phyloP scores from a whole-genome alignment of 2,113 vertebrate species.

The Ctenomys sociabilis region DNA sequence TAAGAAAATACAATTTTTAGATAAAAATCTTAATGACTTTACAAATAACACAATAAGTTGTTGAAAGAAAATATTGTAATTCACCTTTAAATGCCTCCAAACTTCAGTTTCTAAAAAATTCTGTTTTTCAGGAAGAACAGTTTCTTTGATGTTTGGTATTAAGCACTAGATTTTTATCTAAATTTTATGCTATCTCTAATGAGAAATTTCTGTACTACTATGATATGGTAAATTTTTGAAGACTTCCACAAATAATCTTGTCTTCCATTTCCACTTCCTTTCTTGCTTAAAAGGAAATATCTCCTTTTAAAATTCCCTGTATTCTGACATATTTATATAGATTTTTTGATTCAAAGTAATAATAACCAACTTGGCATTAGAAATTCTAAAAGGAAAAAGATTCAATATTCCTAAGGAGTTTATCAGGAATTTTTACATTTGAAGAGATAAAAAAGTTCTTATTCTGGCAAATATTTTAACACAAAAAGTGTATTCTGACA shows the following conservation, averaged over 20 bases:
- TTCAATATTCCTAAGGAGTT: background rate
- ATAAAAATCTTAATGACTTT: constrained; percentile 23
- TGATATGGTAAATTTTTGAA: background rate
- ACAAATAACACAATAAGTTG: background rate
- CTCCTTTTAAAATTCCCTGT: background rate
- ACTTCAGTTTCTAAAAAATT: background rate
- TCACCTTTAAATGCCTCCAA: constrained; percentile 17
- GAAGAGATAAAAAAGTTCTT: background rate
- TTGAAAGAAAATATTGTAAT: background rate
- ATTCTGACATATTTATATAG: background rate
- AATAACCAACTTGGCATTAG: background rate
- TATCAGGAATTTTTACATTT: background rate
- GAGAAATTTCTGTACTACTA: background rate
- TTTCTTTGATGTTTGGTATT: background rate
- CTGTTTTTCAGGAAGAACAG: background rate
- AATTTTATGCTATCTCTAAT: background rate
- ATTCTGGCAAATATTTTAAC: background rate
- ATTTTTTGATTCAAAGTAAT: background rate
- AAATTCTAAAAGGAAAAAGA: background rate
- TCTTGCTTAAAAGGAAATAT: background rate
- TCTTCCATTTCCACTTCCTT: background rate
- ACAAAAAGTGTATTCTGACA: background rate
- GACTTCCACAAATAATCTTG: background rate
- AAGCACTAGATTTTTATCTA: background rate
- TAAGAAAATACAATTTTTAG: constrained; percentile 17